These are phyloP conservation scores for Neostethus bicornis DNA, from an alignment of 2,797 vertebrate genomes.

Conservation along the genomic window DNA sequence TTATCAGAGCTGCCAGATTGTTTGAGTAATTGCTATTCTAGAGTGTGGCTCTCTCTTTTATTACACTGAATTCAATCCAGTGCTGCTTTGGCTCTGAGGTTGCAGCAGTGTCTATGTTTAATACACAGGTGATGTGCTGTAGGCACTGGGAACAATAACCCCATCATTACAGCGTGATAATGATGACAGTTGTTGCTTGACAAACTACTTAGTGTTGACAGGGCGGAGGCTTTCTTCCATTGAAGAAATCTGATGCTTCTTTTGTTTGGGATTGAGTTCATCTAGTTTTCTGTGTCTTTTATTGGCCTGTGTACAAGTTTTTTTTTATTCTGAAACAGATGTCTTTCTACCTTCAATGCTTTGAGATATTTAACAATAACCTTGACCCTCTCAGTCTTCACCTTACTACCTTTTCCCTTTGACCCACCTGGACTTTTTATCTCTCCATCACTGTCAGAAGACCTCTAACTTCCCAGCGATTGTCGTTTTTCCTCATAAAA, in stretches of 20 bases:
- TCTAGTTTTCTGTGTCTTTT: slow-evolving; percentile 51
- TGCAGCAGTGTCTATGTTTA: slow-evolving; percentile 32
- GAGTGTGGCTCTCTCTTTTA: slow-evolving; percentile 49
- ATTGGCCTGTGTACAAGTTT: slow-evolving; percentile 11
- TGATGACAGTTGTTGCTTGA: slow-evolving; percentile 17
- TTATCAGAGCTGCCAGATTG: slow-evolving; percentile 61
- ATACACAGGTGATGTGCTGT: slow-evolving; percentile 32
- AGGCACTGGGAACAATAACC: slow-evolving; percentile 41
- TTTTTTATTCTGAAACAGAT: slow-evolving; percentile 30
- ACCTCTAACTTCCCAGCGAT: slow-evolving; percentile 54
- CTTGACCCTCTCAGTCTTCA: slow-evolving; percentile 38
- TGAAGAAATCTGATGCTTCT: slow-evolving; percentile 18
- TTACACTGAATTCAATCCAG: slow-evolving; percentile 53
- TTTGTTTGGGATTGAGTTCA: slow-evolving; percentile 35
- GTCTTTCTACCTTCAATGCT: slow-evolving; percentile 22
- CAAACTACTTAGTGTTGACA: slow-evolving; percentile 19
- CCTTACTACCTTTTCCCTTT: slow-evolving; percentile 35
- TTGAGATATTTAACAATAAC: slow-evolving; percentile 55
- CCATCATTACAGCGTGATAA: slow-evolving; percentile 33
- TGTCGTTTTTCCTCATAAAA: slow-evolving; percentile 47
- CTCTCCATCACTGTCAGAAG: slow-evolving; percentile 59
- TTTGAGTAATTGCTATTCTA: slow-evolving; percentile 63
- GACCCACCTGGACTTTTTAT: slow-evolving; percentile 46
- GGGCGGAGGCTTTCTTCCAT: slow-evolving; percentile 12
- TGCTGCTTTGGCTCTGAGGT: slow-evolving; percentile 33